A percentile compares a stretch with the other conserved stretches of the same genome.
Conservation (phyloP, 2,888 invertebrate species). For the Dendrolimus pini region DNA sequence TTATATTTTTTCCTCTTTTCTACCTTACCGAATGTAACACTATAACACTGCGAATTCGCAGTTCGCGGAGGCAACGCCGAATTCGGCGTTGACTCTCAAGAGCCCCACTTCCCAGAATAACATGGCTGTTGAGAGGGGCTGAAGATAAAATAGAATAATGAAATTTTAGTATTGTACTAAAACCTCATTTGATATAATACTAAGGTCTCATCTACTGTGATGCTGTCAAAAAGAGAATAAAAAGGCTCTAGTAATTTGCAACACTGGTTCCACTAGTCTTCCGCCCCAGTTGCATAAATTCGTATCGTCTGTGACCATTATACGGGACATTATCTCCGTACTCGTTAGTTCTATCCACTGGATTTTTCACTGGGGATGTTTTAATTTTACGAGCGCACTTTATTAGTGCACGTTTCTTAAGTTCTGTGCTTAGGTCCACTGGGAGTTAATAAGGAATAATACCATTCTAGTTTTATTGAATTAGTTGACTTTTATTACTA, state of each 20-base stretch:
- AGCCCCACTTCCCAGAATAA: too few species aligned
- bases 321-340: slow-evolving; percentile 33
- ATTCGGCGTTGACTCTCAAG: too few species aligned
- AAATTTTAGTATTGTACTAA: too few species aligned
- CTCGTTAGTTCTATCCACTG: slow-evolving; percentile 15
- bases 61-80: too few species aligned
- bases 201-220: not conserved
- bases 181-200: not conserved
- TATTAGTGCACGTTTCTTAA: slow-evolving; percentile 8
- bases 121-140: too few species aligned
- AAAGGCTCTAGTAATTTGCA: not conserved
- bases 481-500: too few species aligned
- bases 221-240: not conserved
- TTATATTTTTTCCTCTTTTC: too few species aligned
- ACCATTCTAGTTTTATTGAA: too few species aligned
- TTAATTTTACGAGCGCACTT: not conserved
- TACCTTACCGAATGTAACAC: too few species aligned
- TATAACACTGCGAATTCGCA: too few species aligned
- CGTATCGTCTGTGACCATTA: slow-evolving; percentile 33
- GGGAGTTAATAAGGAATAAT: not conserved
- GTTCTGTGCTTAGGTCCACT: slow-evolving; percentile 1
- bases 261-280: slow-evolving; percentile 6
- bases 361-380: slow-evolving; percentile 10
- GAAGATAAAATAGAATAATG: too few species aligned
- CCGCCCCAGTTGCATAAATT: slow-evolving; percentile 41